Base-by-base conservation (phyloP, 2,888 invertebrate species). In the Artemia sinica region DNA sequence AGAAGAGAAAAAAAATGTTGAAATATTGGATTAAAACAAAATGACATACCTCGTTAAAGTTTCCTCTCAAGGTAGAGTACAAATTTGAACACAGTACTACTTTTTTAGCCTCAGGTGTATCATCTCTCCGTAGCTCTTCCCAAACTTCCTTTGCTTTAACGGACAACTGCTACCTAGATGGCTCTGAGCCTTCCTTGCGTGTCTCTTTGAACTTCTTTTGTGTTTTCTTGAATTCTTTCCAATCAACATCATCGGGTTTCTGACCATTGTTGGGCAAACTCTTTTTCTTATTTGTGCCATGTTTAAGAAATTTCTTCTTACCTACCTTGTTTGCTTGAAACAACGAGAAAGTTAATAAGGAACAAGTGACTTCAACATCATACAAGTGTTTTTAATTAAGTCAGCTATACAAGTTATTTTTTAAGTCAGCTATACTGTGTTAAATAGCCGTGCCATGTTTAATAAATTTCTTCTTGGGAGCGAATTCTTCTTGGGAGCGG, bases 21-120 rank as follows among this genome's bases (percentile, higher is more conserved):
- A 28, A 28, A 28, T 28, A 28, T 28, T 28, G 28, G 2, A 28
- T 2, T 2, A 28, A 28, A 28, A 28, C 28, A 28, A 28, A 28
- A 28, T 28, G 28, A 69, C 70, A 65, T 73, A 76, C 76, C 74
- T 77, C 75, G 69, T 76, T 75, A 65, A 77, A 76, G 67, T 79
- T 78, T 14, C 80, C 81, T 72, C 76, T 74, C 12, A 80, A 76
- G 69, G 78, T 73, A 48, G 67, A 66, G 50, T 75, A 75, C 65
- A 79, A 73, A 50, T 78, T 74, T 49, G 71, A 65, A 49, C 72
- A 69, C 49, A 73, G 70, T 65, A 72, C 67, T 14, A 67, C 50
- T 18, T 71, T 70, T 10, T 72, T 70, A 6, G 71, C 72, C 66
- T 71, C 69, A 18, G 71, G 70, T 49, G 73, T 73, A 9, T 74